phyloP scores from a whole-genome alignment of 2,888 invertebrate species.

The Tinea pellionella region DNA sequence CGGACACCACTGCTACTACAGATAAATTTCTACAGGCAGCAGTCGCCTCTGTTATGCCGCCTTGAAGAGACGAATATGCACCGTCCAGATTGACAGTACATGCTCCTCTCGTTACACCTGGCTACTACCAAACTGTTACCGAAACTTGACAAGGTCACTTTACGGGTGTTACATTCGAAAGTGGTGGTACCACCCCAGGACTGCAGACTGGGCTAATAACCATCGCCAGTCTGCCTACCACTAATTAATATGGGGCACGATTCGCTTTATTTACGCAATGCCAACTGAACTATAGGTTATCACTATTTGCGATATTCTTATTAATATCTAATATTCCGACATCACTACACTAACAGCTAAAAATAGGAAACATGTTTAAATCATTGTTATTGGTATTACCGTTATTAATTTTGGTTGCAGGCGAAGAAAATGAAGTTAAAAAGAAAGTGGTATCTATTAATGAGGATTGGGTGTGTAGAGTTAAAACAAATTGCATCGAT shows the following conservation, averaged over 20 bases:
- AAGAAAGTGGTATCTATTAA: slow-evolving; percentile 24
- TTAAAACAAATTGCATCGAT: slow-evolving; percentile 45
- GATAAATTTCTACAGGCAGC: too few species aligned
- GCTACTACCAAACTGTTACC: too few species aligned
- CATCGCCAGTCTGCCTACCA: too few species aligned
- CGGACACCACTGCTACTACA: too few species aligned
- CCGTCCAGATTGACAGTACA: too few species aligned
- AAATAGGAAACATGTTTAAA: background rate
- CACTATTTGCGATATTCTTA: background rate
- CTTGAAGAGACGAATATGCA: too few species aligned
- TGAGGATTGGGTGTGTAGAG: slow-evolving; percentile 42
- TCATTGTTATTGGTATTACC: background rate
- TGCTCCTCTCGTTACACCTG: too few species aligned
- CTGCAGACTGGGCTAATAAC: too few species aligned
- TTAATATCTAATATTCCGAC: background rate
- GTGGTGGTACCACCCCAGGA: too few species aligned
- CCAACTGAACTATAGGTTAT: background rate
- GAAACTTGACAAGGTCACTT: too few species aligned
- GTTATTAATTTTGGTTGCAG: background rate
- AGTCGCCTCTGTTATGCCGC: too few species aligned
- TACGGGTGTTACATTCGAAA: too few species aligned
- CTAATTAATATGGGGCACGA: background rate
- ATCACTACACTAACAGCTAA: background rate
- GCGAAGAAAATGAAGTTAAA: background rate
- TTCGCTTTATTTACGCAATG: background rate